phyloP scores from a whole-genome alignment of 2,888 invertebrate genomes.

The Aspidapion aeneum region DNA sequence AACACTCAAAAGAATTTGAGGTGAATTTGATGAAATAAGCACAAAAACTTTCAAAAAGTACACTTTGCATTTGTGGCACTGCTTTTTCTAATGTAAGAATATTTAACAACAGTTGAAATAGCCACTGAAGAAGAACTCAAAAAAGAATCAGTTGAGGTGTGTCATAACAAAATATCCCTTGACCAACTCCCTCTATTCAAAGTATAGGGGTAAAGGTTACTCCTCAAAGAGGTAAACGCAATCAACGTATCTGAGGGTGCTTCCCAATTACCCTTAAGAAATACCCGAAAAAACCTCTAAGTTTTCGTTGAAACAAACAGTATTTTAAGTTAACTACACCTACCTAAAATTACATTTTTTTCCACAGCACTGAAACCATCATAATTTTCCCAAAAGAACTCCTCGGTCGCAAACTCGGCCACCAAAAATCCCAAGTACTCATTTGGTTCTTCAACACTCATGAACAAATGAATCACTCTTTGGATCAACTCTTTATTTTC shows the following conservation, averaged over 20 bases:
- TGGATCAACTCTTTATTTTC: no score
- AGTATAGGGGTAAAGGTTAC: no score
- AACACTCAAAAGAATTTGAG: constrained; percentile 7
- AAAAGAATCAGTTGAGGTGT: no score
- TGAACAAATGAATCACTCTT: constrained; percentile 2
- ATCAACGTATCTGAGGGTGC: no score
- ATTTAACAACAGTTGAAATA: constrained; percentile 22
- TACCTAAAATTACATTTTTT: constrained; percentile 30
- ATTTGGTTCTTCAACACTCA: constrained; percentile 13
- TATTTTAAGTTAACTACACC: no score
- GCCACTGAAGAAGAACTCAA: no score
- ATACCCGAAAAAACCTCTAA: no score
- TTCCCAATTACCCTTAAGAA: constrained; percentile 4
- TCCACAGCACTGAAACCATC: constrained; percentile 52
- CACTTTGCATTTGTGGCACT: constrained; percentile 1
- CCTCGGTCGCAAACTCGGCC: constrained; percentile 36
- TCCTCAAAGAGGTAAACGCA: no score
- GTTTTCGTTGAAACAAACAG: no score
- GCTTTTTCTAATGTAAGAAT: constrained; percentile 6
- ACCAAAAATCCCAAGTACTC: constrained; percentile 44
- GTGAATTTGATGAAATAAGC: constrained; percentile 11
- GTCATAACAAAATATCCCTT: no score
- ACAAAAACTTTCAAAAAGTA: background rate
- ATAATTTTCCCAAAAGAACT: constrained; percentile 47
- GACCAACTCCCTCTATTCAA: no score